Conservation (phyloP, 2,888 invertebrate genomes). For the Heteromyza rotundicornis region DNA sequence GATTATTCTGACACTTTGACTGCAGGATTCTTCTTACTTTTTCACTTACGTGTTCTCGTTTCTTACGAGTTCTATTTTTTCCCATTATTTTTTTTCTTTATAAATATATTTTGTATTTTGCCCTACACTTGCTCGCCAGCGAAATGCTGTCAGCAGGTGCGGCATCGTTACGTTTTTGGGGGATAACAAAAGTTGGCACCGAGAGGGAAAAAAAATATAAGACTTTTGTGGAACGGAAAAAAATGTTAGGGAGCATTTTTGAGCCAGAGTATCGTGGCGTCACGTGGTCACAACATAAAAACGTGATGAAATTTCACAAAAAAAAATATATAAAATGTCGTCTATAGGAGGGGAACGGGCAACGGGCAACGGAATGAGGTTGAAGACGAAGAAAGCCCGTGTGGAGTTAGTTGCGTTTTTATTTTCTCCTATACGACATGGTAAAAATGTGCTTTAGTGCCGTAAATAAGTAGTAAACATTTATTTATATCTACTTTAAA, state of each 20-base stretch:
- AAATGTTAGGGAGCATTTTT: constrained; percentile 1
- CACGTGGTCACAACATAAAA: constrained; percentile 63
- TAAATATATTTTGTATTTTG: too few relatives aligned
- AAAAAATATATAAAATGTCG: constrained; percentile 50
- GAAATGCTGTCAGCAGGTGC: constrained; percentile 52
- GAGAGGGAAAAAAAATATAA: neutral
- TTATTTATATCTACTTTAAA: constrained; percentile 42
- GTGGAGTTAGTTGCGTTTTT: constrained; percentile 33
- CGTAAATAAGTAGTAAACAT: constrained; percentile 55
- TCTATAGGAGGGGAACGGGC: constrained; percentile 11
- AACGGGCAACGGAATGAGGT: neutral
- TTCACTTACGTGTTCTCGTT: constrained; percentile 40
- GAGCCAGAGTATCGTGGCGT: constrained; percentile 46
- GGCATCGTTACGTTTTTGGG: constrained; percentile 27
- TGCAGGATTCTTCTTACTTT: constrained; percentile 34
- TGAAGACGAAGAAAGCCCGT: constrained; percentile 10
- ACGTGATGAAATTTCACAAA: constrained; percentile 62
- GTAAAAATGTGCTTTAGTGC: constrained; percentile 51
- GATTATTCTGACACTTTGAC: constrained; percentile 47
- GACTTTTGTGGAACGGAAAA: neutral
- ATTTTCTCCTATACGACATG: constrained; percentile 49
- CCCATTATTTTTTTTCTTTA: too few relatives aligned
- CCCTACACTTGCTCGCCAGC: constrained; percentile 16
- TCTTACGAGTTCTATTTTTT: neutral
- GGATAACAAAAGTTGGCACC: neutral